These are phyloP conservation scores for Oreochromis aureus DNA, from an alignment of 2,113 vertebrate species.

Conservation along the genomic window DNA sequence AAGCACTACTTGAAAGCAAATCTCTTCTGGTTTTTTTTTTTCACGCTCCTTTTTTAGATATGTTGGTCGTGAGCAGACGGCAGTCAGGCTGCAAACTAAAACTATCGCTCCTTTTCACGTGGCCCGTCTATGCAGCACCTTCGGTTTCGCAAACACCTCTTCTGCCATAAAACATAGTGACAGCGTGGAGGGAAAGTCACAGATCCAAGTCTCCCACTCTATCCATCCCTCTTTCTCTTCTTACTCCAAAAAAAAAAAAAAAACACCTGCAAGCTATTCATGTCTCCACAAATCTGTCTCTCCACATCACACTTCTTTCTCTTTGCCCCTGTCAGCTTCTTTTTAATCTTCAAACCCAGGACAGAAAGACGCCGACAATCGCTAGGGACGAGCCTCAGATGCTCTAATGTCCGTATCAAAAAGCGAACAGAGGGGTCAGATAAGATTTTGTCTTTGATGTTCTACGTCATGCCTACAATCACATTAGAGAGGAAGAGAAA, in stretches of 20 bases:
- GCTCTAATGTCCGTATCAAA: conserved; percentile 27
- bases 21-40: background rate
- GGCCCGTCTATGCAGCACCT: background rate
- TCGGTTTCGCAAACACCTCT: conserved; percentile 15
- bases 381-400: conserved; percentile 7
- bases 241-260: background rate
- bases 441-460: conserved; percentile 26
- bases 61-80: background rate
- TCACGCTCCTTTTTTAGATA: background rate
- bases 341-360: conserved; percentile 22
- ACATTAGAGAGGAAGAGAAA: background rate
- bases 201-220: background rate
- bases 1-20: background rate
- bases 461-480: background rate
- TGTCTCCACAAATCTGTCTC: conserved; percentile 53
- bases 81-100: conserved; percentile 4
- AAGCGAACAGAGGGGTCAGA: conserved; percentile 7
- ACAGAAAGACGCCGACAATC: conserved; percentile 17
- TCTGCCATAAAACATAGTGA: conserved; percentile 54
- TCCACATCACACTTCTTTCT: background rate
- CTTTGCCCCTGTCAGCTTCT: conserved; percentile 17
- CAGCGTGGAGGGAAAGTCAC: conserved; percentile 11
- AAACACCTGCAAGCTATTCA: conserved; percentile 64
- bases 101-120: background rate
- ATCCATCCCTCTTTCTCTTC: background rate